Base-by-base conservation (phyloP, 2,888 invertebrate species). In the Melieria picta region DNA sequence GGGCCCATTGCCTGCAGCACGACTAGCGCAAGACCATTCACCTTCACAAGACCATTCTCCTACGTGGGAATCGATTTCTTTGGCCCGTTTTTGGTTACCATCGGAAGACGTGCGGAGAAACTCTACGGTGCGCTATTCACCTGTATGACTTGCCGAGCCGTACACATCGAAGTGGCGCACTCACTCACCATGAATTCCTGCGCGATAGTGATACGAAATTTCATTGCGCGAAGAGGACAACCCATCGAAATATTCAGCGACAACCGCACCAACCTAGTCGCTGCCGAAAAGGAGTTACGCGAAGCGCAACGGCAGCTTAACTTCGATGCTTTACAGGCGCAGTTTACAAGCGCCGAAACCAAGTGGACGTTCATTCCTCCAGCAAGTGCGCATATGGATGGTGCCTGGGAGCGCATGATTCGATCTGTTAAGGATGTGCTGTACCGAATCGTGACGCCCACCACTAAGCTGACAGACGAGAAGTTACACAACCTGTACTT, bases 31-130 rank as follows among this genome's bases (percentile, higher is more conserved):
- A n/a, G n/a, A n/a, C n/a, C n/a, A n/a, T n/a, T n/a, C n/a, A n/a
- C 75, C n/a, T 75, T 62, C 43, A 60, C 65, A 5, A 65, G 47
- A 16, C 65, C 73, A 45, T 73, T 75, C 47, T 69, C 73, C 7
- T 74, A 62, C 10, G 68, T 72, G 0, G 73, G 73, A 5, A 57
- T 75, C 0, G 76, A 73, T 52, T 76, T 72, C 30, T 77, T 76
- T 11, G 75, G 73, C 2, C 73, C 74, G 7, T 71, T 77, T 7
- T 1, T 72, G 4, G 75, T 75, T 3, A 65, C 56, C 6, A 13
- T 73, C 1, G 76, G 72, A 63, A 63, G 63, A 50, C 50, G 63
- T 7, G 11, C 42, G 3, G 63, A 63, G 11, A 63, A 63, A 13
- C 47, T 4, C 7, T 63, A 56, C n/a, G 65, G 56, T 1, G 65